Base-by-base conservation (phyloP, 2,888 invertebrate genomes). In the Tipula vernalis region DNA sequence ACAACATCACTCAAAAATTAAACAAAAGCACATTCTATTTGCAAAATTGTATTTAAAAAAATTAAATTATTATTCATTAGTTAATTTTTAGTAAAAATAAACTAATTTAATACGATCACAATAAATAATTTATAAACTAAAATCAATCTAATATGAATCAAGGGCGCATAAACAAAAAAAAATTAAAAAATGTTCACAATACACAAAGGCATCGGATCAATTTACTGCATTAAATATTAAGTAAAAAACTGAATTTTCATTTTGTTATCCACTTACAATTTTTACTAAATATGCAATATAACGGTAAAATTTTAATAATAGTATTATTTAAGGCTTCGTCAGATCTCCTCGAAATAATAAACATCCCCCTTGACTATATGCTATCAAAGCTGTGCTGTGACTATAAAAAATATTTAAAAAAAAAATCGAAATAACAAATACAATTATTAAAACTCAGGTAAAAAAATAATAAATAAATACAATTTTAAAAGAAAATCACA, bases 341-440 rank as follows among this genome's bases (percentile, higher is more conserved):
- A 71, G 3, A 28, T 28, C 10, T 71, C 28, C 28, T 71, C 5
- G 28, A 71, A 28, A 51, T 2, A 71, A 10, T 28, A 71, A 71
- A 71, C 71, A 71, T 4, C 28, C 28, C 71, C 71, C 71, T 71
- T 71, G 71, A 71, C 71, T 71, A 71, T 71, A 71, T 71, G 71
- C 71, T 71, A 71, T 71, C 71, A 71, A 71, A 71, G 71, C 71
- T 71, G 71, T 71, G 71, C 71, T 71, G 71, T 71, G 71, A 71
- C 71, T 71, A 71, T 71, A 71, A 71, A 57, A 71, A 71, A 71
- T 51, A 51, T 51, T 51, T 5, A 71, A 71, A 71, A 28, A 51
- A 71, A 71, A 71, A 71, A 71, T 71, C 71, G 71, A 71, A 71
- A 71, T 71, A 71, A 71, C 71, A 71, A 71, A 71, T 28, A 71